Conservation (phyloP, 1,140 invertebrate species). For the Calliopsis andreniformis region DNA sequence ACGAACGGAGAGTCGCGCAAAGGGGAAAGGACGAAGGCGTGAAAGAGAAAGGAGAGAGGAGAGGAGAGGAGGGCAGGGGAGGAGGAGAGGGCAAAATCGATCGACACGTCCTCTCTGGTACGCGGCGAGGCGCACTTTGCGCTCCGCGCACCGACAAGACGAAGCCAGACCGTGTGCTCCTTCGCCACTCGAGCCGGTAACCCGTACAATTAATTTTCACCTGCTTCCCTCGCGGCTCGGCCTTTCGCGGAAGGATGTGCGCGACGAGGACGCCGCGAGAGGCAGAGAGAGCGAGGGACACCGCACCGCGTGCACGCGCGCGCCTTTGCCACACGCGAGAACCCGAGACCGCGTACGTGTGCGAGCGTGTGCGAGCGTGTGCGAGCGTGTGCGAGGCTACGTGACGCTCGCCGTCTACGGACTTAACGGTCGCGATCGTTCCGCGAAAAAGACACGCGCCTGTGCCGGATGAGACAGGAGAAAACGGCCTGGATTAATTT, state of each 20-base stretch:
- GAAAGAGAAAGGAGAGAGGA: conserved; percentile 47
- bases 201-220: conserved; percentile 78
- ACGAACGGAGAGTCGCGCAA: conserved; percentile 71
- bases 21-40: conserved; percentile 44
- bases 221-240: conserved; percentile 68
- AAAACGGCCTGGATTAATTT: conserved; percentile 45
- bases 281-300: not conserved
- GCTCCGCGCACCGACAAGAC: conserved; percentile 40
- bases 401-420: conserved; percentile 34
- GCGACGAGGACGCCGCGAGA: not conserved
- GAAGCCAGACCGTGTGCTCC: conserved; percentile 52
- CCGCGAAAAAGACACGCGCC: conserved; percentile 45
- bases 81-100: conserved; percentile 72
- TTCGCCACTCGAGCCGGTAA: conserved; percentile 59
- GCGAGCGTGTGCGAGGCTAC: conserved; percentile 2
- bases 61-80: conserved; percentile 10
- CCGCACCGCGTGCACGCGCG: not conserved
- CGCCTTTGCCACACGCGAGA: conserved; percentile 2
- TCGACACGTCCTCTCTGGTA: conserved; percentile 73
- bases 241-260: conserved; percentile 63
- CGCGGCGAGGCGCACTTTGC: conserved; percentile 64
- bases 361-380: not conserved
- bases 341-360: not conserved
- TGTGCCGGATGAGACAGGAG: conserved; percentile 30
- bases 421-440: conserved; percentile 63